These are phyloP conservation scores for Frankliniella intonsa DNA, from an alignment of 2,888 invertebrate species.

Conservation along the genomic window DNA sequence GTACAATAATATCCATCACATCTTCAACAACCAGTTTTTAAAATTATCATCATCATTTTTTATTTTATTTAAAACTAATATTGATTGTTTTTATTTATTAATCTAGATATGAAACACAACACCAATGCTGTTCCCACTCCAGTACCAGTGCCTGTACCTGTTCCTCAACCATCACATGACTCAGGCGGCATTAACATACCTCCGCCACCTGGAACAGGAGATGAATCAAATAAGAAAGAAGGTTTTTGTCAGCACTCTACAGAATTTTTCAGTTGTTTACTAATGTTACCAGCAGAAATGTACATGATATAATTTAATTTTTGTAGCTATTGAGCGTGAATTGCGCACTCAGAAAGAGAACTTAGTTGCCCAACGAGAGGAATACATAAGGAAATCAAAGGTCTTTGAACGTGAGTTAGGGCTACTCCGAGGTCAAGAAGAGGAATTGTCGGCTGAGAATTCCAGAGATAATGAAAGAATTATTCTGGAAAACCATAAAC, in stretches of 20 bases:
- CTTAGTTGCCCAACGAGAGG: conserved; percentile 72
- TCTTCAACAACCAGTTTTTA: not conserved
- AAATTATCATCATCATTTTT: not conserved
- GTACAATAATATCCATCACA: too few species aligned
- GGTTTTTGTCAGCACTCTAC: not conserved
- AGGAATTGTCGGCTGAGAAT: conserved; percentile 68
- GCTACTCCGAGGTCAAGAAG: conserved; percentile 70
- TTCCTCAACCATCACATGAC: not conserved
- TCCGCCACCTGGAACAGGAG: not conserved
- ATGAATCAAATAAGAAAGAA: conserved; percentile 8
- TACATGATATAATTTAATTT: not conserved
- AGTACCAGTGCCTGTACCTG: not conserved
- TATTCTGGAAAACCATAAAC: conserved; percentile 74
- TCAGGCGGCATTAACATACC: not conserved
- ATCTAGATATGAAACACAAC: not conserved
- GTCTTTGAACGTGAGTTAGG: conserved; percentile 73
- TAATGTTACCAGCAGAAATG: too few species aligned
- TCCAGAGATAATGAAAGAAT: conserved; percentile 66
- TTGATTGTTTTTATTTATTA: not conserved
- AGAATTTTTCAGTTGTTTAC: too few species aligned
- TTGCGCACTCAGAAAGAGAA: conserved; percentile 77
- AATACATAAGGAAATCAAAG: conserved; percentile 70
- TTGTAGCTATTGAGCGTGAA: conserved; percentile 67
- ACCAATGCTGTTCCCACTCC: not conserved
- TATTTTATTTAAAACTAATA: not conserved